Evolutionary conservation across 2,113 vertebrate species (phyloP).

Genomic region (Symphodus melops): DNA sequence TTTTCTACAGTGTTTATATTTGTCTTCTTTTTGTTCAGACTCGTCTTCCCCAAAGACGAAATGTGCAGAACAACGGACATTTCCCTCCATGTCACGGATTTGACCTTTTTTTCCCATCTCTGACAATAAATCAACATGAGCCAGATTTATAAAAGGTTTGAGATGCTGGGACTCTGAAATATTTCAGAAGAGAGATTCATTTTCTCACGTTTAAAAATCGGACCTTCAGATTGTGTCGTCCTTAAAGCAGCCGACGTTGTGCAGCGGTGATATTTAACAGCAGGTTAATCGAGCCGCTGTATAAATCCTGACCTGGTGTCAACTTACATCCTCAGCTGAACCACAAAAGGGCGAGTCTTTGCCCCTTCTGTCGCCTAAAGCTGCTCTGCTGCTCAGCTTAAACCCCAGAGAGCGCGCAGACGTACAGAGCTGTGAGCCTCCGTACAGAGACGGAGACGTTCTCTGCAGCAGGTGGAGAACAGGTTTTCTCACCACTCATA

Average conservation of each 20-base stretch:
- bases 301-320: conserved; percentile 21
- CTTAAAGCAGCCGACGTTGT: not conserved
- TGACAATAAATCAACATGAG: no score
- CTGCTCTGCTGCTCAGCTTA: not conserved
- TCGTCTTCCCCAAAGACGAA: no score
- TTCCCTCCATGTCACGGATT: no score
- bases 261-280: not conserved
- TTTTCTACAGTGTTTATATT: no score
- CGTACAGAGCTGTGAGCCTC: not conserved
- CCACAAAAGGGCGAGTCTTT: not conserved
- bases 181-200: no score
- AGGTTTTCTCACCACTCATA: conserved; percentile 1
- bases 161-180: no score
- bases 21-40: no score
- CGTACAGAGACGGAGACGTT: not conserved
- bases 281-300: not conserved
- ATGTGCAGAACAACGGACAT: no score
- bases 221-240: not conserved
- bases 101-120: no score
- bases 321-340: conserved; percentile 18
- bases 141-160: no score
- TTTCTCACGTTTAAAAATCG: no score
- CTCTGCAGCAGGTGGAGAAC: not conserved
- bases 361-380: not conserved
- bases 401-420: not conserved